These are phyloP conservation scores for Sitobion miscanthi DNA, from an alignment of 1,140 invertebrate species.

Conservation along the genomic window DNA sequence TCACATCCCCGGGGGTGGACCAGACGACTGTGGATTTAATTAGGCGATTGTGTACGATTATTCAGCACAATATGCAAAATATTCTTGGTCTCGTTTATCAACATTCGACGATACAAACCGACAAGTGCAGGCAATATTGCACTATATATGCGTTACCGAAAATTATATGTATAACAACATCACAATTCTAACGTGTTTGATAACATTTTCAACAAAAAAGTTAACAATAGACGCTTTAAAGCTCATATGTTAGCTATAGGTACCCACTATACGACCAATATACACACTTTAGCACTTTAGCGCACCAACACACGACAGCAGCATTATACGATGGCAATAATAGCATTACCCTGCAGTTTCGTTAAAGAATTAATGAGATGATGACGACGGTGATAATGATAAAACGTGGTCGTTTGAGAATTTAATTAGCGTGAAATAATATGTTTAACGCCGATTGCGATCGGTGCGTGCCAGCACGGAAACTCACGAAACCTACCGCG, in stretches of 20 bases:
- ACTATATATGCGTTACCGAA: not conserved
- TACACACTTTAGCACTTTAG: not conserved
- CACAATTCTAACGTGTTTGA: not conserved
- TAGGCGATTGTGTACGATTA: not conserved
- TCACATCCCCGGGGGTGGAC: constrained; percentile 5
- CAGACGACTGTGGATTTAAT: not conserved
- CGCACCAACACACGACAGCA: too few species aligned
- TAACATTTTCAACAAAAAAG: not conserved
- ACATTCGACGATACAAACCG: not conserved
- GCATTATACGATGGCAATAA: not conserved
- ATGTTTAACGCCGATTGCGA: not conserved
- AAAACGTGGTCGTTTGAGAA: not conserved
- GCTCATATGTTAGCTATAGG: not conserved
- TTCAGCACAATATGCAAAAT: not conserved
- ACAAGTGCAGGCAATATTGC: not conserved
- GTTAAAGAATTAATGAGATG: not conserved
- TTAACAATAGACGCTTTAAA: not conserved
- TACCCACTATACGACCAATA: not conserved
- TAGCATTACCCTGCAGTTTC: not conserved
- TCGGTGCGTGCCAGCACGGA: not conserved
- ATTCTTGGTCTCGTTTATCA: not conserved
- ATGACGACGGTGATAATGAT: not conserved
- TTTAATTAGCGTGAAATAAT: constrained; percentile 26
- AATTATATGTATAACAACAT: not conserved
- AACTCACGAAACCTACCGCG: not conserved